A percentile compares a stretch with the other conserved stretches of the same genome.
phyloP scores from a whole-genome alignment of 2,113 vertebrate genomes.

The Phocoena phocoena region DNA sequence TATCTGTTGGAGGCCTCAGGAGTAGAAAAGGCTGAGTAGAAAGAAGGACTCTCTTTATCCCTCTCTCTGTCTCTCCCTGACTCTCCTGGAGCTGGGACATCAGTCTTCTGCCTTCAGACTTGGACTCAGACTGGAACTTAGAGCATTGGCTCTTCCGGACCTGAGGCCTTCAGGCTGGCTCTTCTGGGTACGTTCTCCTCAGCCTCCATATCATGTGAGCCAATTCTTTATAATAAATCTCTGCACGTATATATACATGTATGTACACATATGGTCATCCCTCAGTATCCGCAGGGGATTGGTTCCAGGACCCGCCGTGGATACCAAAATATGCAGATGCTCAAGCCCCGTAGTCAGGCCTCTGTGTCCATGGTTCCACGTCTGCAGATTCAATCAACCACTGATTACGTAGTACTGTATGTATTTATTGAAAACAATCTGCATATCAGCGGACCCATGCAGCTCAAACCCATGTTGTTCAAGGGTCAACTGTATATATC shows the following conservation, averaged over 20 bases:
- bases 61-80: neutral
- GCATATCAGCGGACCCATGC: rapidly evolving
- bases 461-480: neutral
- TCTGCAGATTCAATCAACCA: neutral
- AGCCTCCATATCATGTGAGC: neutral
- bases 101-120: neutral
- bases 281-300: neutral
- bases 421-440: neutral
- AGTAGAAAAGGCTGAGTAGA: neutral
- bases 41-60: neutral
- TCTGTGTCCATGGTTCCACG: neutral
- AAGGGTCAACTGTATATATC: neutral
- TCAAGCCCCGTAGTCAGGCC: neutral
- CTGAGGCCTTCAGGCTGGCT: neutral
- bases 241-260: neutral
- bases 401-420: neutral
- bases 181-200: neutral
- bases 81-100: neutral
- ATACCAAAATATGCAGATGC: neutral
- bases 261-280: neutral
- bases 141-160: neutral
- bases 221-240: neutral
- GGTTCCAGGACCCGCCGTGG: neutral
- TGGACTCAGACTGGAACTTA: neutral
- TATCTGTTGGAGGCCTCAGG: neutral